Percentiles rank a stretch among this genome's conserved stretches.
Evolutionary conservation across 2,888 invertebrate species (phyloP).

Genomic region (Acronicta leporina): DNA sequence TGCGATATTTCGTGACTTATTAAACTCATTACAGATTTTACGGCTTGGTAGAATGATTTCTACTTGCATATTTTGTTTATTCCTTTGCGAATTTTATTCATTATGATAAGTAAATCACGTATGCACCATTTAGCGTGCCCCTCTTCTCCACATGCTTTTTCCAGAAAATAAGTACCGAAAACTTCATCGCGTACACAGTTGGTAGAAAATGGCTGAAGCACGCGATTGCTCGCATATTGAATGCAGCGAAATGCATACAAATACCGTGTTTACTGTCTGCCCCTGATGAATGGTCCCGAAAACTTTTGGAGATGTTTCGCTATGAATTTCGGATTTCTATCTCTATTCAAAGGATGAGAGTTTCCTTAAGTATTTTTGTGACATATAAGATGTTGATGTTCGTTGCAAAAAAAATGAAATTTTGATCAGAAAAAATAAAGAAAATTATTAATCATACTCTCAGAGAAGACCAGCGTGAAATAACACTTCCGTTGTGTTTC

Average conservation of each 20-base stretch:
- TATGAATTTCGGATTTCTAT: slow-evolving; percentile 49
- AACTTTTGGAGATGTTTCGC: slow-evolving; percentile 40
- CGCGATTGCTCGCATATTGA: slow-evolving; percentile 52
- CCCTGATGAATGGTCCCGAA: slow-evolving; percentile 58
- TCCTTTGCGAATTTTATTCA: not conserved
- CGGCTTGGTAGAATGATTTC: not conserved
- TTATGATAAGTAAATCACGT: slow-evolving; percentile 8
- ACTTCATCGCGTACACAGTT: slow-evolving; percentile 23
- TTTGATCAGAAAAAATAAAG: too few species aligned
- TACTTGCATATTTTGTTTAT: not conserved
- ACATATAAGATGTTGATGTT: too few species aligned
- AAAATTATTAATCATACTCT: too few species aligned
- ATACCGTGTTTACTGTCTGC: slow-evolving; percentile 70
- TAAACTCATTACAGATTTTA: not conserved
- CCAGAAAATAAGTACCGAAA: slow-evolving; percentile 31
- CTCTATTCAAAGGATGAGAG: slow-evolving; percentile 31
- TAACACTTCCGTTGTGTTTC: too few species aligned
- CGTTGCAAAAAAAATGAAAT: too few species aligned
- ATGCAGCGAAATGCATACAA: slow-evolving; percentile 70
- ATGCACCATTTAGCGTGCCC: slow-evolving; percentile 11
- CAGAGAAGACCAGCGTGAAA: too few species aligned
- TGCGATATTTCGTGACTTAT: not conserved
- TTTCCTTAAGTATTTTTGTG: slow-evolving; percentile 7
- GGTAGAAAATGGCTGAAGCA: slow-evolving; percentile 27
- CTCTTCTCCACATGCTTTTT: slow-evolving; percentile 7